Conservation (phyloP, 2,888 invertebrate species). For the Caenorhabditis sinica region DNA sequence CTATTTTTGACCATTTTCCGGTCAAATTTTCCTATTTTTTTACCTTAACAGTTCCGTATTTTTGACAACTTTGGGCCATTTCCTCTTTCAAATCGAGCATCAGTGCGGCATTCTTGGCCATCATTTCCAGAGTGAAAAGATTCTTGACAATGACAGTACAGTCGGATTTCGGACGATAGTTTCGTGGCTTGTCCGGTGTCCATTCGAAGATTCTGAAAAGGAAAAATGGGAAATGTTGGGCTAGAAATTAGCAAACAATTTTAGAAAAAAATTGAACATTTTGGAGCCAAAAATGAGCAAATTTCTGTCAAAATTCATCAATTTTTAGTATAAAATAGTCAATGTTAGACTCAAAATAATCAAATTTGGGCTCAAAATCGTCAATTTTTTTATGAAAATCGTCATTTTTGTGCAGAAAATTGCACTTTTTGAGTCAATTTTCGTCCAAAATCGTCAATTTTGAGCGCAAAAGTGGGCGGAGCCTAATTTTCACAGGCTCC, state of each 20-base stretch:
- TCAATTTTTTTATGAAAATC: neutral
- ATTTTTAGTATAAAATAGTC: neutral
- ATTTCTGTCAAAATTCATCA: neutral
- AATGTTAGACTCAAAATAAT: neutral
- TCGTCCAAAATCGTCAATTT: neutral
- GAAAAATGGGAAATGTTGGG: neutral
- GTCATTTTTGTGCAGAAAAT: neutral
- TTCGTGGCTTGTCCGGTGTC: constrained; percentile 94
- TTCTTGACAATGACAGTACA: constrained; percentile 94
- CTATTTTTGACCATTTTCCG: no score
- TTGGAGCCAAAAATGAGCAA: neutral
- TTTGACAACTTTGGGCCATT: constrained; percentile 91
- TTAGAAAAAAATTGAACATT: neutral
- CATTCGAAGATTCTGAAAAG: constrained; percentile 91
- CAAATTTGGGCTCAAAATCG: neutral
- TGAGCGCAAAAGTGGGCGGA: neutral
- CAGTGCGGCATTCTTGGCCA: constrained; percentile 92
- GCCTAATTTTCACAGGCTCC: no score
- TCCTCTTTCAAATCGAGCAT: constrained; percentile 95
- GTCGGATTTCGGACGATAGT: constrained; percentile 92
- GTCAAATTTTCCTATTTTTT: no score
- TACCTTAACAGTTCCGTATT: constrained; percentile 94
- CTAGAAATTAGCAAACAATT: neutral
- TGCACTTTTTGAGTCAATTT: neutral
- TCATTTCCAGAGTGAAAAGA: constrained; percentile 92